Evolutionary conservation across 2,797 vertebrate genomes (phyloP).

Genomic region (Fratercula arctica): DNA sequence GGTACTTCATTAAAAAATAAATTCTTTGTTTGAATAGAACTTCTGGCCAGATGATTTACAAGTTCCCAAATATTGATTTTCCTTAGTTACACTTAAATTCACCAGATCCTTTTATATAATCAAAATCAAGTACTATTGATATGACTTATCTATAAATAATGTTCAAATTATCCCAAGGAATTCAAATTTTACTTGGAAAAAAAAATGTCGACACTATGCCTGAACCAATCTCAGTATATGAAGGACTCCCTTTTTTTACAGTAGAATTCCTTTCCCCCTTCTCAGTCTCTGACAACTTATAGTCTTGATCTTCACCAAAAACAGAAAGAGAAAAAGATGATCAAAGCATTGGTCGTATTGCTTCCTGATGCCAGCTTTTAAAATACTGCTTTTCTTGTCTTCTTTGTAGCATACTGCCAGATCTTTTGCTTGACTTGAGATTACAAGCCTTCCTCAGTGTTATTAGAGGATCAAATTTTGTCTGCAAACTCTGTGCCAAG

Average conservation of each 20-base stretch:
- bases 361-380: neutral
- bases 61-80: neutral
- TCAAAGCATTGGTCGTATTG: neutral
- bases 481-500: neutral
- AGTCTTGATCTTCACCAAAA: neutral
- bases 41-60: neutral
- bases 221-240: neutral
- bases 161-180: neutral
- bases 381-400: neutral
- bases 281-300: neutral
- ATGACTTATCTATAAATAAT: neutral
- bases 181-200: neutral
- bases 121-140: neutral
- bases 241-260: neutral
- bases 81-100: neutral
- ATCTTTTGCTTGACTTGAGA: neutral
- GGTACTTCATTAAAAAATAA: neutral
- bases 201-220: neutral
- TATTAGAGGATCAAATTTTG: neutral
- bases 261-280: neutral
- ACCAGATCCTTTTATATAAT: neutral
- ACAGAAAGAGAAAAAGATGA: neutral
- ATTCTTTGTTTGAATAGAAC: neutral
- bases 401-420: neutral
- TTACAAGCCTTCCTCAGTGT: neutral